Percentiles rank a stretch among this genome's conserved stretches.
phyloP scores from a whole-genome alignment of 2,888 invertebrate genomes.

The Spilarctia lutea region DNA sequence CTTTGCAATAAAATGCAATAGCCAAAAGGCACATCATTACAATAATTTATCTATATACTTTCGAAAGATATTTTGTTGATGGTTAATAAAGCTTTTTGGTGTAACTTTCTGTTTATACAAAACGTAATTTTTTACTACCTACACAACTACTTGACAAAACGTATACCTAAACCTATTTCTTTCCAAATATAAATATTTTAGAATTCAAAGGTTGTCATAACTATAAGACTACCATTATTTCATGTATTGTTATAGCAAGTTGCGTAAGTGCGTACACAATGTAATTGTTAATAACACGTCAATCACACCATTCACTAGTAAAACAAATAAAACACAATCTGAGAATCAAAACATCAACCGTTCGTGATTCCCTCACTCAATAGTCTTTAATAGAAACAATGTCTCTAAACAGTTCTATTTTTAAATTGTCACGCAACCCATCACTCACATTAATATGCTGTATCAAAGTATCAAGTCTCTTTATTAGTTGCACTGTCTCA shows the following conservation, averaged over 20 bases:
- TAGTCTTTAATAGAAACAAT: conserved; percentile 4
- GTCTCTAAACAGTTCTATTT: conserved; percentile 4
- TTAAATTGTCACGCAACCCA: conserved; percentile 3
- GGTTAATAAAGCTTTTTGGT: neutral
- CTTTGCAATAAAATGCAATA: too few species aligned
- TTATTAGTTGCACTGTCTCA: neutral
- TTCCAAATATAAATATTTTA: neutral
- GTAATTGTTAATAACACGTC: neutral
- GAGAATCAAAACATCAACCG: neutral
- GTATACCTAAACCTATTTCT: neutral
- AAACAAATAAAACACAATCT: conserved; percentile 4
- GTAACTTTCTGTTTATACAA: neutral
- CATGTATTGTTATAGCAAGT: neutral
- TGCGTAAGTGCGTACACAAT: neutral
- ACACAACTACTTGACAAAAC: neutral
- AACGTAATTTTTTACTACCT: neutral
- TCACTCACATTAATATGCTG: neutral
- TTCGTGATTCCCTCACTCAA: neutral
- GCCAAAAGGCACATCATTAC: too few species aligned
- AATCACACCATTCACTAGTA: neutral
- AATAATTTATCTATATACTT: too few species aligned
- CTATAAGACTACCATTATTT: too few species aligned
- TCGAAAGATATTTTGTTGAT: too few species aligned
- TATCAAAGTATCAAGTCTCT: neutral
- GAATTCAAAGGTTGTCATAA: too few species aligned